Conservation (phyloP, 2,888 invertebrate species). For the Parnassius apollo region DNA sequence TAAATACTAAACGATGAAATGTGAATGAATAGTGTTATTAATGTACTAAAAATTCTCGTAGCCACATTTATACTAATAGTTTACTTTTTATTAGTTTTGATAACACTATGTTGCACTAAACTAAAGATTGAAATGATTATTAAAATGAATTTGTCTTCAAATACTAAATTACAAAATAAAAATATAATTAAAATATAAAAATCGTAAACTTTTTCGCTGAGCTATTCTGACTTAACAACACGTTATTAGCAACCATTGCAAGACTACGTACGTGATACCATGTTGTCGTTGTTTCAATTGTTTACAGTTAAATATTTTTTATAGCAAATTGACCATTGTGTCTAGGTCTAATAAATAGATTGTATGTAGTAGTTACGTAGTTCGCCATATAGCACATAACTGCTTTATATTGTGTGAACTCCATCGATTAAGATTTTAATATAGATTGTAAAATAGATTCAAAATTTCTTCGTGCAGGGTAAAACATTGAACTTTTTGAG, state of each 20-base stretch:
- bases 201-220: no score
- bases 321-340: conserved; percentile 19
- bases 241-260: no score
- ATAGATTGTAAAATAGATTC: conserved; percentile 58
- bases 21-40: no score
- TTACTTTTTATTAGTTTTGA: no score
- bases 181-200: no score
- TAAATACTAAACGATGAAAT: no score
- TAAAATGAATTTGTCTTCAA: no score
- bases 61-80: no score
- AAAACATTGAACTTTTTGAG: conserved; percentile 47
- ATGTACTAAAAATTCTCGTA: no score
- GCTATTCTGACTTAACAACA: no score
- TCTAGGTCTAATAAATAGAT: conserved; percentile 19
- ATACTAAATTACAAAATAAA: no score
- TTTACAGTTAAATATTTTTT: conserved; percentile 21
- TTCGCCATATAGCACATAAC: conserved; percentile 35
- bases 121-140: no score
- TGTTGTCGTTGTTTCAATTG: conserved; percentile 15
- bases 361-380: conserved; percentile 33
- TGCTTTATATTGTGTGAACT: conserved; percentile 41
- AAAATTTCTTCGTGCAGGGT: conserved; percentile 78
- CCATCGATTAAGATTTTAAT: conserved; percentile 49
- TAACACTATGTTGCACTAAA: background rate
- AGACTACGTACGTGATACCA: conserved; percentile 4